These are phyloP conservation scores for Germaria angustata DNA, from an alignment of 2,888 invertebrate species.

Conservation along the genomic window DNA sequence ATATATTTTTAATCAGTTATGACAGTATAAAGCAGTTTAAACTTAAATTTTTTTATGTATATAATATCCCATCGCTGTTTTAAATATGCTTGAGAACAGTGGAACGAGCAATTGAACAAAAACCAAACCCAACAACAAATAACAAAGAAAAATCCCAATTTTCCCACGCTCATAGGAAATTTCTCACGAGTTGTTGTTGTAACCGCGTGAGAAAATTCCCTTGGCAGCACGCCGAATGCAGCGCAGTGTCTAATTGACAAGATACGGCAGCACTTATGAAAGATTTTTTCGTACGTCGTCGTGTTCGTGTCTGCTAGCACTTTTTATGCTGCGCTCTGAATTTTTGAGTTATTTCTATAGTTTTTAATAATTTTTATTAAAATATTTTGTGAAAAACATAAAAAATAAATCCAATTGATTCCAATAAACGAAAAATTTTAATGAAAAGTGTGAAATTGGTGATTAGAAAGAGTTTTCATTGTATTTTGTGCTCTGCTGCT, in stretches of 20 bases:
- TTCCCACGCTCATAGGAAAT: constrained; percentile 76
- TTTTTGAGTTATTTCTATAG: constrained; percentile 75
- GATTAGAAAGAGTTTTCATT: constrained; percentile 76
- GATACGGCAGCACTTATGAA: constrained; percentile 50
- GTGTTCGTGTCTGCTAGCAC: constrained; percentile 67
- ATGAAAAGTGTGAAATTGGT: constrained; percentile 72
- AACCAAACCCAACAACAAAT: constrained; percentile 49
- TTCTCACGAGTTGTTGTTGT: constrained; percentile 72
- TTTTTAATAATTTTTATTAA: constrained; percentile 70
- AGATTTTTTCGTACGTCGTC: constrained; percentile 66
- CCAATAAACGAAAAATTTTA: constrained; percentile 59
- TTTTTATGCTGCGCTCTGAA: constrained; percentile 71
- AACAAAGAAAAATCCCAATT: constrained; percentile 71
- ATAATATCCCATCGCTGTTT: constrained; percentile 17
- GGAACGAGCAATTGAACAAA: constrained; percentile 7
- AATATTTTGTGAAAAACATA: constrained; percentile 70
- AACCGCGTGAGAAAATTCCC: constrained; percentile 68
- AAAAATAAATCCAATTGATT: constrained; percentile 54
- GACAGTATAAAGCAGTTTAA: not conserved
- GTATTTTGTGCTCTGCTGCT: constrained; percentile 68
- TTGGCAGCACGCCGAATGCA: constrained; percentile 72
- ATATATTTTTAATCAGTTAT: too few relatives aligned
- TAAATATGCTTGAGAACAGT: constrained; percentile 31
- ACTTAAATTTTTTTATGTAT: not conserved
- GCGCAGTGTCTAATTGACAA: constrained; percentile 61